A percentile compares a stretch with the other conserved stretches of the same genome.
Evolutionary conservation across 2,888 invertebrate genomes (phyloP).

Genomic region (Elmis aenea): DNA sequence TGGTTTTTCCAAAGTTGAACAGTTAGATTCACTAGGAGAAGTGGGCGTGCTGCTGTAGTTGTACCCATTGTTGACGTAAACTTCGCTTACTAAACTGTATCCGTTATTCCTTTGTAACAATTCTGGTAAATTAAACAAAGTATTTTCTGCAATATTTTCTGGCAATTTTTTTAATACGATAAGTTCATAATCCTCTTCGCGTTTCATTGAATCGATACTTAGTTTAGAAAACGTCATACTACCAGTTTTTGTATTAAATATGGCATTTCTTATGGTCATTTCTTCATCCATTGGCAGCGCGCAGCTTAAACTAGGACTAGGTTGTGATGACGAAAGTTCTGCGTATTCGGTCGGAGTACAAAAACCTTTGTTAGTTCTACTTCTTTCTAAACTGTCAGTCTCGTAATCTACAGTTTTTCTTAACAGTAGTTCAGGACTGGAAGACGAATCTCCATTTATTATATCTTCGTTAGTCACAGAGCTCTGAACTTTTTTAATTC

Average conservation of each 20-base stretch:
- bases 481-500: conserved; percentile 15
- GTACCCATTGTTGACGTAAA: conserved; percentile 73
- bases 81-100: conserved; percentile 71
- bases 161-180: conserved; percentile 40
- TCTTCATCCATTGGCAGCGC: conserved; percentile 77
- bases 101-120: conserved; percentile 48
- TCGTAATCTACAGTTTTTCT: conserved; percentile 54
- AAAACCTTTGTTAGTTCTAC: conserved; percentile 48
- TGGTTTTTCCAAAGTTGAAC: conserved; percentile 48
- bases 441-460: conserved; percentile 1
- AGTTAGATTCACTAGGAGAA: conserved; percentile 55
- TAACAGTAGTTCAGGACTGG: conserved; percentile 7
- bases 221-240: conserved; percentile 51
- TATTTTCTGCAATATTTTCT: conserved; percentile 26
- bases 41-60: conserved; percentile 58
- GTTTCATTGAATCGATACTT: conserved; percentile 23
- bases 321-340: conserved; percentile 63
- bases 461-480: too few species aligned
- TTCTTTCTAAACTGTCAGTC: conserved; percentile 70
- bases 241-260: conserved; percentile 60
- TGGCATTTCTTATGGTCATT: conserved; percentile 71
- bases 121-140: conserved; percentile 52
- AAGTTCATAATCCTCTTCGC: conserved; percentile 46
- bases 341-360: conserved; percentile 59
- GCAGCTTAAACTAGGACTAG: conserved; percentile 68